Base-by-base conservation (phyloP, 2,797 vertebrate genomes). In the Lates japonicus region DNA sequence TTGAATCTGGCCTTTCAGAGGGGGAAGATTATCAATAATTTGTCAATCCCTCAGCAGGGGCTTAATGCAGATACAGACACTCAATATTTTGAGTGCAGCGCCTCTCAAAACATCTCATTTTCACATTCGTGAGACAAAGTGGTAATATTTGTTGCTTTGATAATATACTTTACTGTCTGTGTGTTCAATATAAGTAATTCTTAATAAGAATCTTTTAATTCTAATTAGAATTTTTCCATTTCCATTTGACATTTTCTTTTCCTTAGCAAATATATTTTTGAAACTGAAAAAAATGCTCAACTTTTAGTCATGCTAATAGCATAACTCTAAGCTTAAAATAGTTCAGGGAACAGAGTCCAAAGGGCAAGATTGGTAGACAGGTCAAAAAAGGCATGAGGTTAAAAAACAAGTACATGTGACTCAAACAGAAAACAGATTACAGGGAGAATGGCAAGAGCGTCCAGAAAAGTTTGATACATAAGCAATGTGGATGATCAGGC, bases 1-100 rank as follows among this genome's bases (percentile, higher is more conserved):
- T 91, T 90, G 20, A 82, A 78, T 85, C 8, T 76, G 76, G 59
- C 76, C 78, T 87, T 81, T 90, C 64, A 55, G 65, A 70, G 22
- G 35, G 16, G 13, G 39, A 54, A 72, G 49, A 87, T 75, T 22
- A 78, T 86, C 78, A 82, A 81, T 81, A 81, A 64, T 76, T 69
- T 82, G 85, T 87, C 74, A 61, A 19, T 85, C 67, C 59, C 83
- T 74, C 84, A 74, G 74, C 77, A 7, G 81, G 69, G 11, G 44
- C 44, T 70, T 8, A 1, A 49, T 64, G 44, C 20, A 31, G 59
- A 74, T 29, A 11, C 52, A 85, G 46, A 64, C 55, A 48, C 33
- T 76, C 72, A 17, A 67, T 85, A 72, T 13, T 35, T 13, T 19
- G 8, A 71, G 41, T 33, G 55, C n/a, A 48, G 62, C 37, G 61